Evolutionary conservation across 1,140 invertebrate genomes (phyloP), one percentile per base, ranked within the genome.

Genomic region (Andricus grossulariae): DNA sequence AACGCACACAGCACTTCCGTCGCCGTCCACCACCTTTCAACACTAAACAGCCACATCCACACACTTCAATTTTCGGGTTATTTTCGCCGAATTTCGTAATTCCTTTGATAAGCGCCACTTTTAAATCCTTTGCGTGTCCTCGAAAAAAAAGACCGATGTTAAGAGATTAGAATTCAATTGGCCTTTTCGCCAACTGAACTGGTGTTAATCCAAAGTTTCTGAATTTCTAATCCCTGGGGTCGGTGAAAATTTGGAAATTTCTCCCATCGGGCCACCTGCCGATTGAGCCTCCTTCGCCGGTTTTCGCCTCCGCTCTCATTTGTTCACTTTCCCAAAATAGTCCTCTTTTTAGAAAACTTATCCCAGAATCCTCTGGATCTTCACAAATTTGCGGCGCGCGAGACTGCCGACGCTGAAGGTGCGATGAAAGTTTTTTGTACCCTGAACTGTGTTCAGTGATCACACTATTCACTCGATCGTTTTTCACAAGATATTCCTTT

Each of bases 21-120:
- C 79, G 72, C 77, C 83, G 85, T 86, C 84, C 83, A 87, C 86
- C 88, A 89, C 85, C 83, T 86, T 80, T 75, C 84, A 88, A 86
- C 84, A 83, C 85, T 82, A 86, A 83, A 80, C 83, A 84, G 83
- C 88, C 88, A 89, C 88, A 90, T 90, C 83, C 88, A 89, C 88
- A 11, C 75, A 80, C 50, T 70, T 55, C 21, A 66, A 66, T 66
- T 66, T 66, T 16, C 13, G 57, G 5, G 21, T 60, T 5, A 60
- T 21, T 60, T 39, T 25, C 19, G 19, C 25, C 60, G 25, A 66
- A 66, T 39, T 66, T 45, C 39, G 39, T 45, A 45, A 45, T 11
- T 66, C n/a, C 16, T 54, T 54, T 54, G 10, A 39, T 66, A 6
- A 66, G 39, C 57, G 39, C 13, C 60, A 66, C 60, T 45, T 39